Conservation (phyloP, 64 coral and sea anemone genomes). For the Dendrophyllia cribrosa region DNA sequence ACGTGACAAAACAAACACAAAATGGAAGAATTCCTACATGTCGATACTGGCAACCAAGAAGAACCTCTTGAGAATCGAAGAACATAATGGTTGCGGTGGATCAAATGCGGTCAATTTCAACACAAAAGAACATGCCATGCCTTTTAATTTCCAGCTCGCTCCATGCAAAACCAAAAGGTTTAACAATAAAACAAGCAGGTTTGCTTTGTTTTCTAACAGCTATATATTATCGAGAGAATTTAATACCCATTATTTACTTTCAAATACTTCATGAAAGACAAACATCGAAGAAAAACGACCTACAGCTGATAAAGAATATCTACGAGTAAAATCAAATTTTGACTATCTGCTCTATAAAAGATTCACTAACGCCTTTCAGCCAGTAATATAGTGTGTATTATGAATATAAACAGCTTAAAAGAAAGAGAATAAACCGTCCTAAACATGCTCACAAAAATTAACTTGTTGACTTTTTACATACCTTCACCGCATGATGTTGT, state of each 20-base stretch:
- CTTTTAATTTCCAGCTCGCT: not conserved
- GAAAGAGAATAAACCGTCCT: not conserved
- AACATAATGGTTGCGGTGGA: not conserved
- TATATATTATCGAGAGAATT: not conserved
- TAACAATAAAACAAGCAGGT: not conserved
- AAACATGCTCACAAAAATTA: not conserved
- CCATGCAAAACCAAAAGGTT: not conserved
- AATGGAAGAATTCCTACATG: not conserved
- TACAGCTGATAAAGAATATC: too few species aligned
- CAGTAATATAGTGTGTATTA: not conserved
- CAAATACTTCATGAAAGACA: not conserved
- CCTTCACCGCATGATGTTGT: slow-evolving; percentile 35
- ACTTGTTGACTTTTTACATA: slow-evolving; percentile 14
- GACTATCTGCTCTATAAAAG: not conserved
- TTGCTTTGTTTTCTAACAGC: not conserved
- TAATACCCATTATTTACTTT: not conserved
- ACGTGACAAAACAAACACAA: not conserved
- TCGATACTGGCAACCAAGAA: not conserved
- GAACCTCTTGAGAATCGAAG: not conserved
- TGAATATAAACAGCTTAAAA: not conserved
- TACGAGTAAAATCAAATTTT: too few species aligned
- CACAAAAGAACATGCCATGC: slow-evolving; percentile 1
- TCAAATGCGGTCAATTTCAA: not conserved
- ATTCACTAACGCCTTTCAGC: not conserved
- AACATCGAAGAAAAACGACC: too few species aligned